Evolutionary conservation across 2,113 vertebrate genomes (phyloP).

Genomic region (Lucifuga dentata): DNA sequence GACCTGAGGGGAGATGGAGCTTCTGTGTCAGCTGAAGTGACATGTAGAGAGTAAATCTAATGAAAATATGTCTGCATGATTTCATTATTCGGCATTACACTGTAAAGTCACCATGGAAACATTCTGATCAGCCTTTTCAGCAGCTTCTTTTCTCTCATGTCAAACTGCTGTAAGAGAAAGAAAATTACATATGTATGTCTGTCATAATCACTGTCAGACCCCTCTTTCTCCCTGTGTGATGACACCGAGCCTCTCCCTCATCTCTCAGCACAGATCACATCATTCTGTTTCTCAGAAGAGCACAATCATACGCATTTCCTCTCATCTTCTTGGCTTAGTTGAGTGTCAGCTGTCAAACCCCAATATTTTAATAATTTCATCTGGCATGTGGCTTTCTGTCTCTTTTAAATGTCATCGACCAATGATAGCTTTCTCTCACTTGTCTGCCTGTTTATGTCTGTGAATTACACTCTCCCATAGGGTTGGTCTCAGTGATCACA

Average conservation of each 20-base stretch:
- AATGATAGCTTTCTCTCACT: conserved; percentile 23
- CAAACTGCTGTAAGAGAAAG: conserved; percentile 19
- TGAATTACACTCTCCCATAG: conserved; percentile 37
- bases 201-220: conserved; percentile 46
- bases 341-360: conserved; percentile 25
- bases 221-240: conserved; percentile 7
- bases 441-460: conserved; percentile 34
- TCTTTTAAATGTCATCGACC: conserved; percentile 47
- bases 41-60: conserved; percentile 41
- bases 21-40: conserved; percentile 14
- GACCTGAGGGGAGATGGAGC: conserved; percentile 9
- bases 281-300: conserved; percentile 20
- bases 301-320: conserved; percentile 38
- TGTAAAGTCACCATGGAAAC: conserved; percentile 24
- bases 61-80: conserved; percentile 30
- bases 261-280: conserved; percentile 28
- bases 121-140: conserved; percentile 40
- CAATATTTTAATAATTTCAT: conserved; percentile 31
- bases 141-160: conserved; percentile 23
- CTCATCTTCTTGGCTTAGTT: conserved; percentile 34
- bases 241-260: conserved; percentile 12
- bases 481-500: conserved; percentile 55
- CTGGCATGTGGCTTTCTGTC: conserved; percentile 41
- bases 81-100: conserved; percentile 33
- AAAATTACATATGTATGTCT: conserved; percentile 36